phyloP scores from a whole-genome alignment of 2,888 invertebrate genomes.

The Nudaria mundana region DNA sequence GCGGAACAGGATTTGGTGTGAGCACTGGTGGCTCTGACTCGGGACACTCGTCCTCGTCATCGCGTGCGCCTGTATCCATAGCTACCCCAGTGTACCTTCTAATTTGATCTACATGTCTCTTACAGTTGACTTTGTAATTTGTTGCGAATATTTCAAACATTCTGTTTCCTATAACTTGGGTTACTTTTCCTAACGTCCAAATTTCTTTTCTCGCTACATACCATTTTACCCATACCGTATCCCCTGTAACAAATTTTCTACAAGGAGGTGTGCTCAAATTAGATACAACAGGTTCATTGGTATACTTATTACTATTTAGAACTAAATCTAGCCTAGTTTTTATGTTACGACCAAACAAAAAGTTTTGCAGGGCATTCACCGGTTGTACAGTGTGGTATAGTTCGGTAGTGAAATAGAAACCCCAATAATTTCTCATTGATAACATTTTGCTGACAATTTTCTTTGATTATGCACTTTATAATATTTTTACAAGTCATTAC shows the following conservation, averaged over 20 bases:
- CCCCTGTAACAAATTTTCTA: neutral
- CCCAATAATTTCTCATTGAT: too few species aligned
- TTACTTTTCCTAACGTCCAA: neutral
- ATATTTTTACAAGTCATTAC: slow-evolving; percentile 2
- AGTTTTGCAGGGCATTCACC: neutral
- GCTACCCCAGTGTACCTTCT: neutral
- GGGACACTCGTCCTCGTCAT: too few species aligned
- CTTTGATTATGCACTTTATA: neutral
- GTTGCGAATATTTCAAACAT: neutral
- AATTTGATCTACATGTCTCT: neutral
- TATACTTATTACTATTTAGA: neutral
- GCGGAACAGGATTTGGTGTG: too few species aligned
- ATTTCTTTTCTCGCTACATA: neutral
- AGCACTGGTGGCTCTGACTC: too few species aligned
- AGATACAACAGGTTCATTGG: too few species aligned
- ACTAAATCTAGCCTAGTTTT: neutral
- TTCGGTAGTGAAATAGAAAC: neutral
- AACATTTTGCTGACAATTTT: too few species aligned
- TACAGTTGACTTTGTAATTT: neutral
- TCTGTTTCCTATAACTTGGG: neutral
- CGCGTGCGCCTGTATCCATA: too few species aligned
- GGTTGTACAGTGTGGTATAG: neutral
- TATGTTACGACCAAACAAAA: neutral
- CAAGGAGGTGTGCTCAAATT: too few species aligned
- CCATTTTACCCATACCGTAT: neutral